Conservation (phyloP, 2,888 invertebrate genomes). For the Germaria angustata region DNA sequence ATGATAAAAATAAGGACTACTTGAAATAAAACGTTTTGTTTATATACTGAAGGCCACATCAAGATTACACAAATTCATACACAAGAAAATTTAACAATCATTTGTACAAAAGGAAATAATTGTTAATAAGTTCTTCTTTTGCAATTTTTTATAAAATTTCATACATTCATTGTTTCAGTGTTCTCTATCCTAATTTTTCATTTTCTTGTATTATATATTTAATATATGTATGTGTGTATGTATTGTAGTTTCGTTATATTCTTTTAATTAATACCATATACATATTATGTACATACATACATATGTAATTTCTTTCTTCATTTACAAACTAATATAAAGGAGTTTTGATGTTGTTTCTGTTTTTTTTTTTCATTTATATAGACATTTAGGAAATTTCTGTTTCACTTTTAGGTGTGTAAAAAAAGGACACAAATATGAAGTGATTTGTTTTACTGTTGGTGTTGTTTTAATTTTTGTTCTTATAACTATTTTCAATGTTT, state of each 20-base stretch:
- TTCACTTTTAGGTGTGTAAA: slow-evolving; percentile 53
- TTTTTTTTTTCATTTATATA: slow-evolving; percentile 35
- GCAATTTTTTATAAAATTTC: slow-evolving; percentile 46
- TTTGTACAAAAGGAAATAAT: slow-evolving; percentile 35
- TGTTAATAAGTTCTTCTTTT: slow-evolving; percentile 23
- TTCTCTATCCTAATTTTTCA: neutral
- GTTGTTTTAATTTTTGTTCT: slow-evolving; percentile 47
- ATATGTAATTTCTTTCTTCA: slow-evolving; percentile 11
- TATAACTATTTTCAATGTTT: neutral
- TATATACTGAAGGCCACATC: slow-evolving; percentile 65
- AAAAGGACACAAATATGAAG: slow-evolving; percentile 59
- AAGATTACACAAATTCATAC: slow-evolving; percentile 60
- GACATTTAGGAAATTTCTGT: slow-evolving; percentile 63
- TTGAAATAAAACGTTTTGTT: slow-evolving; percentile 34
- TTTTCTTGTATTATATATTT: slow-evolving; percentile 24
- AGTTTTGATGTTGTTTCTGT: neutral
- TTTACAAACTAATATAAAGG: slow-evolving; percentile 47
- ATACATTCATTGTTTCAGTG: slow-evolving; percentile 27
- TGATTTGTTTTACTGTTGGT: slow-evolving; percentile 54
- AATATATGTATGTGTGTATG: slow-evolving; percentile 5
- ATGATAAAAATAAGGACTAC: slow-evolving; percentile 11
- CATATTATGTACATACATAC: neutral
- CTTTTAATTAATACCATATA: neutral
- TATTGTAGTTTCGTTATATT: slow-evolving; percentile 40
- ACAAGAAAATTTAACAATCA: slow-evolving; percentile 42